Evolutionary conservation across 2,888 invertebrate genomes (phyloP).

Genomic region (Diaprepes abbreviatus): DNA sequence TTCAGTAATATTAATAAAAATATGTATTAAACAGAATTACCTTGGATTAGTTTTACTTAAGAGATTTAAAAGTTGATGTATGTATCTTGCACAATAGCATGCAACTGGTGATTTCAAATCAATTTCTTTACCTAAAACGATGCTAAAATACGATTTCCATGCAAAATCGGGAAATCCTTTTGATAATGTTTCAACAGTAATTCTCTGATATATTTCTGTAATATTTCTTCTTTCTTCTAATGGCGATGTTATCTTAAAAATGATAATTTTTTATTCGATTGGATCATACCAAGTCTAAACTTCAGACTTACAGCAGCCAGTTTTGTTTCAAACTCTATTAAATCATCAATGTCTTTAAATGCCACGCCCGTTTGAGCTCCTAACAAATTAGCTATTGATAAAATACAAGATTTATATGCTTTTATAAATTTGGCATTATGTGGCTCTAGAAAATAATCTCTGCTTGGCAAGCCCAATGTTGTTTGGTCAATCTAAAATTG

Average conservation of each 20-base stretch:
- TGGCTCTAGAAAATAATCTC: slow-evolving; percentile 81
- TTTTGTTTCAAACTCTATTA: slow-evolving; percentile 84
- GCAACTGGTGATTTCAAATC: slow-evolving; percentile 77
- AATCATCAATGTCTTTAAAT: slow-evolving; percentile 74
- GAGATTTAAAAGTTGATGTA: slow-evolving; percentile 75
- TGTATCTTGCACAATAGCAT: slow-evolving; percentile 80
- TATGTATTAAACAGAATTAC: slow-evolving; percentile 47
- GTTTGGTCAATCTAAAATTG: slow-evolving; percentile 77
- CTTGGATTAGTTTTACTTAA: slow-evolving; percentile 72
- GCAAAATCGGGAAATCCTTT: slow-evolving; percentile 77
- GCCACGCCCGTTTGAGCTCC: slow-evolving; percentile 77
- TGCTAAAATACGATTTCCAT: slow-evolving; percentile 78
- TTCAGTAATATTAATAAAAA: not conserved
- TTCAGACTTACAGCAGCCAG: slow-evolving; percentile 71
- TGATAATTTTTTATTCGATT: not conserved
- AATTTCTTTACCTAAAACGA: slow-evolving; percentile 77
- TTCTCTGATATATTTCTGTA: slow-evolving; percentile 83
- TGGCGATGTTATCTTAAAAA: slow-evolving; percentile 79
- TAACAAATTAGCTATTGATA: slow-evolving; percentile 78
- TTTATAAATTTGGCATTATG: slow-evolving; percentile 75
- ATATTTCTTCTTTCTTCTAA: slow-evolving; percentile 86
- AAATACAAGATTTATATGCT: slow-evolving; percentile 85
- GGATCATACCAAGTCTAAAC: slow-evolving; percentile 52
- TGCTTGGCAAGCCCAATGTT: slow-evolving; percentile 80
- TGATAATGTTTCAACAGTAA: slow-evolving; percentile 79